Evolutionary conservation across 2,113 vertebrate genomes (phyloP), one percentile per base, ranked within the genome.

Genomic region (Fukomys damarensis): DNA sequence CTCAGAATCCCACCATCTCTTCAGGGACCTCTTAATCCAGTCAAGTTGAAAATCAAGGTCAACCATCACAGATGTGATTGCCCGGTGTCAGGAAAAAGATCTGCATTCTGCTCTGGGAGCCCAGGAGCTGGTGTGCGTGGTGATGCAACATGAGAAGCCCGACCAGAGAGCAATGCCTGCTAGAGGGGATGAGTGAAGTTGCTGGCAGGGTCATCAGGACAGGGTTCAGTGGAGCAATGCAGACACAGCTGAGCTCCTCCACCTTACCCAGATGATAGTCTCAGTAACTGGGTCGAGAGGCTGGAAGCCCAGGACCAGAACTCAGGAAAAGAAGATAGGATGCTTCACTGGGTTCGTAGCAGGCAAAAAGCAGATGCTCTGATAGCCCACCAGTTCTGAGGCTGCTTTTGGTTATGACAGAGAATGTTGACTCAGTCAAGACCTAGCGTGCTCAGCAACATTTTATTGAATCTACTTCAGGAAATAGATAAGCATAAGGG

Each of bases 381-480:
- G 26, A 6, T 26, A 87, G 19, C 84, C 59, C 68, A 52, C 46
- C 20, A 3, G 32, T 26, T 35, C 87, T 22, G 59, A 80, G 20
- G 30, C 28, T 41, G 1, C 16, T 1, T 38, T 54, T 52, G 46
- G 52, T n/a, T 30, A 41, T 68, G 41, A 74, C 54, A 32, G 2
- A 65, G 26, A 46, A 92, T 16, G 72, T 38, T 58, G 91, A 92
- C 66, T 93, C 89, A 76, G 56, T 59, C 85, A 49, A 88, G 58
- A 79, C 32, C 54, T 14, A 46, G 59, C 80, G 19, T 90, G 93
- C 82, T 95, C 7, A 10, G 86, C 65, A 86, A 87, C 56, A 14
- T 74, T 97, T 97, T 97, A 97, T 96, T 97, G 61, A 94, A 97
- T 91, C 89, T 3, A 22, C 90, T 88, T 92, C 41, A 83, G 96